Evolutionary conservation across 2,888 invertebrate species (phyloP).

Genomic region (Drosophila demipolita): DNA sequence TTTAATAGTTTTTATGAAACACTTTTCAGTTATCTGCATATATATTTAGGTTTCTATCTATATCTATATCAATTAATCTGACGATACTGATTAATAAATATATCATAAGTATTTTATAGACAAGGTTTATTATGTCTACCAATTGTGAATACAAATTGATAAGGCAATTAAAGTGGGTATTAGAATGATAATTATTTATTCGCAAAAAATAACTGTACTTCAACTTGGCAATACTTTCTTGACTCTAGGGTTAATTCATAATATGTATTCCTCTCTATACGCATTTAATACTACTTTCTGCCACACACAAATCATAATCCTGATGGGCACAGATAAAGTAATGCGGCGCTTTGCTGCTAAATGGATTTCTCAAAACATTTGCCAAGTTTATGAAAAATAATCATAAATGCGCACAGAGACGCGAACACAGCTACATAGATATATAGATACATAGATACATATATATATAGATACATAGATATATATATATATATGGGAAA

Average conservation of each 20-base stretch:
- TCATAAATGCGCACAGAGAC: slow-evolving; percentile 54
- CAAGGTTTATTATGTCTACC: neutral
- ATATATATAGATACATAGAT: slow-evolving; percentile 22
- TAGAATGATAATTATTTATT: slow-evolving; percentile 26
- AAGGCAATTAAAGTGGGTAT: neutral
- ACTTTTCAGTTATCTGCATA: neutral
- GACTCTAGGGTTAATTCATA: slow-evolving; percentile 40
- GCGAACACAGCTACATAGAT: slow-evolving; percentile 21
- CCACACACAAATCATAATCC: slow-evolving; percentile 71
- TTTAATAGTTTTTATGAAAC: neutral
- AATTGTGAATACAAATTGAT: neutral
- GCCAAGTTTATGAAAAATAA: slow-evolving; percentile 82
- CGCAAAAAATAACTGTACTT: neutral
- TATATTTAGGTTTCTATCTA: neutral
- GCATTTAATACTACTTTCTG: slow-evolving; percentile 11
- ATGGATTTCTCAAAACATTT: slow-evolving; percentile 82
- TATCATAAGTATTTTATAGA: neutral
- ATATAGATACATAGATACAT: slow-evolving; percentile 7
- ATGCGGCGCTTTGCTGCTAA: slow-evolving; percentile 71
- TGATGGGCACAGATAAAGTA: slow-evolving; percentile 77
- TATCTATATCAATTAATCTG: neutral
- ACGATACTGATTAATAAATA: neutral
- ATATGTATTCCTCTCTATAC: slow-evolving; percentile 32
- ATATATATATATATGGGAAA: slow-evolving; percentile 7
- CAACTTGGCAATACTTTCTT: slow-evolving; percentile 29